A percentile compares a stretch with the other conserved stretches of the same genome.
These are phyloP conservation scores for Apostichopus leukothele DNA, from an alignment of 53 echinoderm and acorn worm species.

Conservation along the genomic window DNA sequence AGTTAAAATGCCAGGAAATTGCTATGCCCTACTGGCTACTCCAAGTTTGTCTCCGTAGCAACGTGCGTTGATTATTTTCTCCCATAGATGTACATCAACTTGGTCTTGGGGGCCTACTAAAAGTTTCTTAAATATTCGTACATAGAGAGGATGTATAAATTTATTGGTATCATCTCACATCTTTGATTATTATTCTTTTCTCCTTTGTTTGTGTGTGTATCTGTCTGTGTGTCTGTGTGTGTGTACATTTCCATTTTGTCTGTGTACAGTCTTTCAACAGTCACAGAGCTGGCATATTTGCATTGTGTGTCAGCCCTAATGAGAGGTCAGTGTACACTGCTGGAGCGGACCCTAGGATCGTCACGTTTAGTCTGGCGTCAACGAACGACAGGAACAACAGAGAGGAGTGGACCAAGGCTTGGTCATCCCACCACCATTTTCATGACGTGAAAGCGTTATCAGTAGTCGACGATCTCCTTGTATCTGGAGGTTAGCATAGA, in stretches of 20 bases:
- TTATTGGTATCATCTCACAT: too few species aligned
- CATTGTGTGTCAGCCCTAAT: slow-evolving; percentile 71
- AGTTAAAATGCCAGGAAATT: too few species aligned
- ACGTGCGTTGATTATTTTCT: too few species aligned
- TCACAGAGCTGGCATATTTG: slow-evolving; percentile 76
- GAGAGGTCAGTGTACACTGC: slow-evolving; percentile 70
- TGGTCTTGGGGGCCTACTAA: too few species aligned
- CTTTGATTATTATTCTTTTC: neutral
- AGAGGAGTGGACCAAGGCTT: slow-evolving; percentile 68
- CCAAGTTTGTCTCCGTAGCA: too few species aligned
- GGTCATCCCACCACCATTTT: slow-evolving; percentile 64
- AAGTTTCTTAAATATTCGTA: too few species aligned
- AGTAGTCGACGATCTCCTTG: slow-evolving; percentile 56
- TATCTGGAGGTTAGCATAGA: slow-evolving; percentile 84
- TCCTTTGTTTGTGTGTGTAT: too few species aligned
- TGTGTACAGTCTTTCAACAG: slow-evolving; percentile 64
- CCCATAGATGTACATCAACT: too few species aligned
- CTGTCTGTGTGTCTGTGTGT: neutral
- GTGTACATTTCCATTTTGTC: neutral
- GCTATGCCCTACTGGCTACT: too few species aligned
- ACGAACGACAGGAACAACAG: slow-evolving; percentile 47
- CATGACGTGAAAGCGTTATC: slow-evolving; percentile 88
- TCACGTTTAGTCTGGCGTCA: slow-evolving; percentile 63
- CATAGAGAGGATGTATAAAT: too few species aligned
- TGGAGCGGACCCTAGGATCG: slow-evolving; percentile 72